Percentiles rank a stretch among this genome's conserved stretches.
Conservation (phyloP, 1,140 invertebrate genomes). For the Adelges cooleyi region DNA sequence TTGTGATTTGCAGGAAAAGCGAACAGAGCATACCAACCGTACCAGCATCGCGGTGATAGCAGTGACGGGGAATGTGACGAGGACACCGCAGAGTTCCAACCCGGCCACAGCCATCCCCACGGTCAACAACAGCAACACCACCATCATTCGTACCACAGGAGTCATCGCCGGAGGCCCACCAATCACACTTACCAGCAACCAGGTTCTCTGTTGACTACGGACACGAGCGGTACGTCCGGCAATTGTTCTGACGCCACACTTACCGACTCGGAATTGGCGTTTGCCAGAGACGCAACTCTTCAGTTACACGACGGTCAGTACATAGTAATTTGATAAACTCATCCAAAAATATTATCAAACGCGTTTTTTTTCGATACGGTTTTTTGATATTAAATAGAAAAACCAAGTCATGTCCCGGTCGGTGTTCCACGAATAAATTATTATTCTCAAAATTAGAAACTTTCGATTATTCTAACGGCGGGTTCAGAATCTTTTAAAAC, state of each 20-base stretch:
- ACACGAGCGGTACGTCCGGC: constrained; percentile 57
- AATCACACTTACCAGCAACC: constrained; percentile 40
- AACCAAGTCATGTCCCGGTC: no score
- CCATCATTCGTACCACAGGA: constrained; percentile 12
- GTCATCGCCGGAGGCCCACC: constrained; percentile 34
- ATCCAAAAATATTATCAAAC: no score
- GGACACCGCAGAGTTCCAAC: constrained; percentile 16
- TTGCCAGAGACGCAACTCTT: constrained; percentile 61
- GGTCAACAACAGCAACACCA: neutral
- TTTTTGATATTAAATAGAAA: no score
- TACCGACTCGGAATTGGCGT: constrained; percentile 64
- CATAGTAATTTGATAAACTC: no score
- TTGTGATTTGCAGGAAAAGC: constrained; percentile 1
- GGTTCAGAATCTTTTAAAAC: no score
- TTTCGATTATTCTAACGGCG: no score
- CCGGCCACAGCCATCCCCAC: neutral
- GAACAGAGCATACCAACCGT: constrained; percentile 23
- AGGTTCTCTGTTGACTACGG: constrained; percentile 48
- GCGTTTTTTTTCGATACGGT: no score
- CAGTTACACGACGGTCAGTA: constrained; percentile 65
- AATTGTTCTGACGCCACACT: constrained; percentile 70
- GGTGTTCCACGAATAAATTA: no score
- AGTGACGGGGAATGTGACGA: constrained; percentile 28
- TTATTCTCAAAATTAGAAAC: no score
- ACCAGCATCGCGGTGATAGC: constrained; percentile 22